These are phyloP conservation scores for Adelognathus sp. DNA, from an alignment of 2,888 invertebrate genomes.

Conservation along the genomic window DNA sequence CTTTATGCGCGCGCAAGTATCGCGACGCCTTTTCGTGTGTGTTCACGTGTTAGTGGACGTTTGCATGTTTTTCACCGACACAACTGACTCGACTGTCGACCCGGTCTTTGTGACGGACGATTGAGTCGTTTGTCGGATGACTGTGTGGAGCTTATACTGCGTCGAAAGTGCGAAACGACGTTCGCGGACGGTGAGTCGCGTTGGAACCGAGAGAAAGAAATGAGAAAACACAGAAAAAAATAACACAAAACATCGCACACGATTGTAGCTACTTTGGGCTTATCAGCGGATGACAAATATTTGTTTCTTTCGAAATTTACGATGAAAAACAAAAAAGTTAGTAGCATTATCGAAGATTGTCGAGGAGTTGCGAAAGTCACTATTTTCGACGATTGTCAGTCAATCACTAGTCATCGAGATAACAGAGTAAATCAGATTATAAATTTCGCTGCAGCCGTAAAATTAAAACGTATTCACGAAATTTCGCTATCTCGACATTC, in stretches of 20 bases:
- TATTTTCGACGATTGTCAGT: constrained; percentile 32
- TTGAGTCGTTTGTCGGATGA: constrained; percentile 51
- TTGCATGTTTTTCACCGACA: constrained; percentile 28
- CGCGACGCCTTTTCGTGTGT: constrained; percentile 25
- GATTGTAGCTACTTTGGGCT: constrained; percentile 14
- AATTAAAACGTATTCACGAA: no score
- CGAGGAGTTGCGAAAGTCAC: background rate
- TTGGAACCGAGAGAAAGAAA: background rate
- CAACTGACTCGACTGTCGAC: constrained; percentile 9
- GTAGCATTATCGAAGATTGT: background rate
- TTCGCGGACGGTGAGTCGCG: constrained; percentile 42
- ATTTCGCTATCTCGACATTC: no score
- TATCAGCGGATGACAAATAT: constrained; percentile 29
- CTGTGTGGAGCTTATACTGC: constrained; percentile 27
- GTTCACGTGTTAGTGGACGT: constrained; percentile 25
- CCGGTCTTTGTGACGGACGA: constrained; percentile 43
- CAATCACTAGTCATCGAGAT: no score
- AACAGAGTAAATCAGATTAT: no score
- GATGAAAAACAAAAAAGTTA: background rate
- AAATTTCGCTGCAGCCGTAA: no score
- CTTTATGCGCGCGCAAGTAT: constrained; percentile 66
- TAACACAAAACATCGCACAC: background rate
- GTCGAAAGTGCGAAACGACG: constrained; percentile 62
- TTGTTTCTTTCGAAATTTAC: background rate
- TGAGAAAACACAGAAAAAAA: background rate